phyloP scores from a whole-genome alignment of 2,888 invertebrate genomes.

The Keiferia lycopersicella region DNA sequence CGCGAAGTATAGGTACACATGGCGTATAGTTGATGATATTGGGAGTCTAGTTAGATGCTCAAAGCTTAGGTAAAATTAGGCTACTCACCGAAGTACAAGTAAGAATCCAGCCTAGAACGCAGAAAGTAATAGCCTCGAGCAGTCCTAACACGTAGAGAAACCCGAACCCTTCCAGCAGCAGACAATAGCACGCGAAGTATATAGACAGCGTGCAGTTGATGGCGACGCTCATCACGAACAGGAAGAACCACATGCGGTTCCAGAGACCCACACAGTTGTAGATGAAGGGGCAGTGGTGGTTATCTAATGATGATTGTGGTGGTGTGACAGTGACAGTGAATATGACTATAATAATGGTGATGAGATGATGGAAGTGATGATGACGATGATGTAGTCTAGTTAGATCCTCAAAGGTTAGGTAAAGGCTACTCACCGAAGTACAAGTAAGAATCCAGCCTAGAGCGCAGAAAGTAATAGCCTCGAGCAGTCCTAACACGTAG shows the following conservation, averaged over 20 bases:
- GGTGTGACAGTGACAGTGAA: too few species aligned
- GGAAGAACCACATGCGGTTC: conserved; percentile 96
- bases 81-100: conserved; percentile 81
- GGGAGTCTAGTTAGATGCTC: too few species aligned
- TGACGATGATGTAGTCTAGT: background rate
- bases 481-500: conserved; percentile 91
- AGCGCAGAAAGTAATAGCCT: conserved; percentile 91
- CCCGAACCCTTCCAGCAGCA: conserved; percentile 92
- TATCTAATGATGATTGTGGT: too few species aligned
- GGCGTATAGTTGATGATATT: conserved; percentile 54
- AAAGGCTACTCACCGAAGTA: conserved; percentile 90
- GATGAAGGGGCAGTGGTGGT: too few species aligned
- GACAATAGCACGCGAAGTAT: conserved; percentile 92
- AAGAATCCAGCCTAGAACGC: conserved; percentile 92
- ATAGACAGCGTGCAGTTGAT: conserved; percentile 93
- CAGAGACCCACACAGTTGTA: conserved; percentile 96
- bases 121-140: conserved; percentile 91
- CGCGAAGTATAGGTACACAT: conserved; percentile 93
- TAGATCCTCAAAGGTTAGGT: conserved; percentile 87
- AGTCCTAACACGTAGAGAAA: conserved; percentile 91
- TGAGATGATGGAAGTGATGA: conserved; percentile 70
- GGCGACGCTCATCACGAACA: conserved; percentile 93
- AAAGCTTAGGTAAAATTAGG: too few species aligned
- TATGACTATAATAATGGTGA: too few species aligned
- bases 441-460: conserved; percentile 94